A percentile compares a stretch with the other conserved stretches of the same genome.
These are phyloP conservation scores for Lasioglossum morio DNA, from an alignment of 2,888 invertebrate genomes.

Conservation along the genomic window DNA sequence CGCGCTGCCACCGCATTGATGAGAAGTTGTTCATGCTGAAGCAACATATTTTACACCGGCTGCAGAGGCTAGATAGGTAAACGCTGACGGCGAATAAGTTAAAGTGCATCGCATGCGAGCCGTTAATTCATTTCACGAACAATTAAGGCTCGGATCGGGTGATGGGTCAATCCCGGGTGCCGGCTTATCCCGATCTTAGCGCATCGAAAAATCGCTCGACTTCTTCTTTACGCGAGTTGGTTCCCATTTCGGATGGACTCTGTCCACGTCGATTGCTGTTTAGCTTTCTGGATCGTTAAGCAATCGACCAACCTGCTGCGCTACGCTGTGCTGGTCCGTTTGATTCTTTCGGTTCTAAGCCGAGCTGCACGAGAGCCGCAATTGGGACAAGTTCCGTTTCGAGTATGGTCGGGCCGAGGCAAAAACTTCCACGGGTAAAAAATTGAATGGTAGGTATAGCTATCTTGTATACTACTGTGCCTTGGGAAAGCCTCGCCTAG, in stretches of 20 bases:
- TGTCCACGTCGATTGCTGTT: not conserved
- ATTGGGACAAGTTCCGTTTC: not conserved
- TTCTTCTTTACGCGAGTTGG: not conserved
- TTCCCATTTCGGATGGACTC: not conserved
- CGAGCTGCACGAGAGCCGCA: not conserved
- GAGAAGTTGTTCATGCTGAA: slow-evolving; percentile 72
- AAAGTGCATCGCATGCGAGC: slow-evolving; percentile 80
- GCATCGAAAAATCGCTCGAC: slow-evolving; percentile 49
- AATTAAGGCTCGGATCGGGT: slow-evolving; percentile 73
- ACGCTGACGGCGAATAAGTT: slow-evolving; percentile 78
- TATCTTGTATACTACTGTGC: not conserved
- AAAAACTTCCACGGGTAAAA: not conserved
- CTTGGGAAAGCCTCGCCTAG: not conserved
- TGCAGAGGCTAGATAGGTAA: slow-evolving; percentile 65
- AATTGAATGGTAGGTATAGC: not conserved
- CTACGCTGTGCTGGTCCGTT: not conserved
- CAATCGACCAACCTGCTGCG: not conserved
- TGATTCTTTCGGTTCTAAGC: not conserved
- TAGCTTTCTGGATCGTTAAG: not conserved
- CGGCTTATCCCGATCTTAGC: slow-evolving; percentile 59
- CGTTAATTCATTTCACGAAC: slow-evolving; percentile 82
- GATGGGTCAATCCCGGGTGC: slow-evolving; percentile 68
- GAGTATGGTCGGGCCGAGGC: not conserved
- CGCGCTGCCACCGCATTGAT: slow-evolving; percentile 54
- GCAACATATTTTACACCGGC: slow-evolving; percentile 71